Evolutionary conservation across 2,113 vertebrate species (phyloP).

Genomic region (Ascaphus truei): DNA sequence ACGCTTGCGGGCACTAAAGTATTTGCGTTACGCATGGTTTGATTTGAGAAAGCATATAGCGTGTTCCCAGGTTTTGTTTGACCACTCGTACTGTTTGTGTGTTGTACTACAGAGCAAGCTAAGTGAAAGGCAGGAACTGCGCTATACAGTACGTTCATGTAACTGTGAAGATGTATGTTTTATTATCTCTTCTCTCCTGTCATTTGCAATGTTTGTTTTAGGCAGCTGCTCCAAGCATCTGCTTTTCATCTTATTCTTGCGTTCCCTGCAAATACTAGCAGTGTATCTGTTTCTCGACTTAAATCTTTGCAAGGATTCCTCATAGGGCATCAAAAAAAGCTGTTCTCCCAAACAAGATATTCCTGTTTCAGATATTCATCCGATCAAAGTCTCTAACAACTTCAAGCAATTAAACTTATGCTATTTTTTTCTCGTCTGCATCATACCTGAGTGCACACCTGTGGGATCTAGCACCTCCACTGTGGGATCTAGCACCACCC

Average conservation of each 20-base stretch:
- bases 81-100: too few species aligned
- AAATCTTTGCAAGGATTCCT: neutral
- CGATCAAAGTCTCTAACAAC: neutral
- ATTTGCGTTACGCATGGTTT: too few species aligned
- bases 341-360: neutral
- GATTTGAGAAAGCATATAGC: too few species aligned
- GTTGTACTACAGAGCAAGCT: too few species aligned
- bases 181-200: neutral
- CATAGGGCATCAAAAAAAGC: neutral
- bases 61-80: too few species aligned
- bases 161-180: neutral
- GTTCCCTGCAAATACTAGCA: slow-evolving; percentile 8
- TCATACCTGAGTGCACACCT: too few species aligned
- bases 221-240: slow-evolving; percentile 27
- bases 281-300: slow-evolving; percentile 1
- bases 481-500: too few species aligned
- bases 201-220: slow-evolving; percentile 15
- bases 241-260: slow-evolving; percentile 22
- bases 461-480: too few species aligned
- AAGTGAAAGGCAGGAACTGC: too few species aligned
- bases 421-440: too few species aligned
- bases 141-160: neutral
- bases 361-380: neutral
- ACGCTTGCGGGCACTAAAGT: too few species aligned
- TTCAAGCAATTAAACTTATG: too few species aligned